A percentile compares a stretch with the other conserved stretches of the same genome.
phyloP scores from a whole-genome alignment of 2,888 invertebrate species.

The Drosophila picticornis region DNA sequence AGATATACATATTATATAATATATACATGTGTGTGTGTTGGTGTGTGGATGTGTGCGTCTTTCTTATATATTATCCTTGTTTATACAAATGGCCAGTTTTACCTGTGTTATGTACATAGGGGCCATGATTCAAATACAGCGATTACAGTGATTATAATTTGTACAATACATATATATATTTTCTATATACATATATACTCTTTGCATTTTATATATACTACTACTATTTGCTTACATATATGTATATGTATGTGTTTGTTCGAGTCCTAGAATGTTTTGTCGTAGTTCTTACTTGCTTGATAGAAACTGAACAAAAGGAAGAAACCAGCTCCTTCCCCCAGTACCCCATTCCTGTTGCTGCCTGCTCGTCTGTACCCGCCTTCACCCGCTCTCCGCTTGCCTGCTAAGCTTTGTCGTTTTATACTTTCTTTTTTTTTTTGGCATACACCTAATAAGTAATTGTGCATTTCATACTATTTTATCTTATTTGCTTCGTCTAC shows the following conservation, averaged over 20 bases:
- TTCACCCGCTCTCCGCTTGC: constrained; percentile 8
- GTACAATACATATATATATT: constrained; percentile 1
- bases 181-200: background rate
- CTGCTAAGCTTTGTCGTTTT: constrained; percentile 19
- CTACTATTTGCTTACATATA: background rate
- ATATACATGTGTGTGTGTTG: background rate
- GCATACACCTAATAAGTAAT: background rate
- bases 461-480: constrained; percentile 10
- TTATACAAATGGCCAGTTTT: background rate
- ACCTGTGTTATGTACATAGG: background rate
- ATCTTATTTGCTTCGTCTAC: background rate
- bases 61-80: background rate
- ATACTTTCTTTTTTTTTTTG: background rate
- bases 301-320: constrained; percentile 16
- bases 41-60: background rate
- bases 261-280: constrained; percentile 25
- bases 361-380: constrained; percentile 2
- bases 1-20: background rate
- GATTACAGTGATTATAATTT: constrained; percentile 10
- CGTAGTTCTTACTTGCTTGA: constrained; percentile 43
- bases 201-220: background rate
- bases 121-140: constrained; percentile 11
- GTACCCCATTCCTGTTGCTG: background rate
- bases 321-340: background rate
- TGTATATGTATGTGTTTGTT: constrained; percentile 26